Base-by-base conservation (phyloP, 2,113 vertebrate genomes). In the Glaucomys volans region DNA sequence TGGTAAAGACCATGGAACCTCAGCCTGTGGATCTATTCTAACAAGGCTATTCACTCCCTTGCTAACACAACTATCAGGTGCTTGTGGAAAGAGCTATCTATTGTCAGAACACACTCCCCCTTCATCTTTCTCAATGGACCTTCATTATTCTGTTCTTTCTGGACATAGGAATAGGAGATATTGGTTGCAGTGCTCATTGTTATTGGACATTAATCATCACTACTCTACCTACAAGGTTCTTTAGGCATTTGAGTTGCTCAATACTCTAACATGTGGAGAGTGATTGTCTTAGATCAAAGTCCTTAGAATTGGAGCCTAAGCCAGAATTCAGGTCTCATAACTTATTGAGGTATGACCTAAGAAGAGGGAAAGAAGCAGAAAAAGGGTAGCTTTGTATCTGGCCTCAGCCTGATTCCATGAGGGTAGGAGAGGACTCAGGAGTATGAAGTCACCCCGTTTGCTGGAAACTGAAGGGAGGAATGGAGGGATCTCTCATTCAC, bases 11-110 rank as follows among this genome's bases (percentile, higher is more conserved):
- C 42, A 16, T 69, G 40, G 74, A 77, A 89, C 47, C 75, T 96
- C 37, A 54, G 71, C 54, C 79, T 86, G 30, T 88, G 67, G 59
- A 17, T 90, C 67, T 87, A 26, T 79, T n/a, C 83, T 95, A 91
- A 96, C 79, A 83, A 96, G 69, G 59, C 92, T 92, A 11, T 69
- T 95, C 80, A 94, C 47, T 67, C n/a, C 16, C 54, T 94, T 66
- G 22, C 32, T 91, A 89, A 35, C 47, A 44, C n/a, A n/a, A 42
- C 90, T 79, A 35, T 82, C 83, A 93, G 66, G 82, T 71, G 77
- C 47, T 80, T 67, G 26, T 62, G 74, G 67, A 87, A 92, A 66
- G 84, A 79, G 69, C 37, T 22, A 16, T 50, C n/a, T 83, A 86
- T 50, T 69, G 52, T 37, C 87, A 90, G 42, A 90, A 83, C n/a